Evolutionary conservation across 2,113 vertebrate species (phyloP), one percentile per base, ranked within the genome.

Genomic region (Gopherus flavomarginatus): DNA sequence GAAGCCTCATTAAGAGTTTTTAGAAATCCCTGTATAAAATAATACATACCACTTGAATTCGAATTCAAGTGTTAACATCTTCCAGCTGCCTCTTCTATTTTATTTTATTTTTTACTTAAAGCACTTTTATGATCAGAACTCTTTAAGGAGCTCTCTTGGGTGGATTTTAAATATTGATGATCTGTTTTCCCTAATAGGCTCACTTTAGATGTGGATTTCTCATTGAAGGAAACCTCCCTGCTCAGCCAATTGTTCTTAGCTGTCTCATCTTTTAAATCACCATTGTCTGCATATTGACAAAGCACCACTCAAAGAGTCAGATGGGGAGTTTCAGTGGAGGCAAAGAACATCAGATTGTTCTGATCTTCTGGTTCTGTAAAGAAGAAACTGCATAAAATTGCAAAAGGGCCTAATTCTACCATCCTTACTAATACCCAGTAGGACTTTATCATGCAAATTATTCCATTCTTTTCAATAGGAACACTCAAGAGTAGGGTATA

Each of bases 21-120:
- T 65, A 90, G 94, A 96, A 98, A 97, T 87, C 85, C 81, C 92
- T 95, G 54, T 85, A 95, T 96, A 72, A 97, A 96, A 96, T 88
- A 88, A 97, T 95, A 89, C 92, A 81, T 12, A 83, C 89, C 59
- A 69, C 95, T 97, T 97, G 96, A 95, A 89, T 96, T 95, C 97
- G 92, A 96, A 94, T 91, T 9, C 24, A 95, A 91, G 85, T 85
- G 81, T 93, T 96, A 97, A 96, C 79, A 69, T 95, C 79, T 96
- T 97, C 96, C 97, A 98, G 95, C 95, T 97, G 96, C 86, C 22
- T 80, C 84, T 92, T 93, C 86, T 88, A 84, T 90, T 81, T 91
- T 27, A 59, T 59, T 79, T 88, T 26, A 42, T 92, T 69, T 59
- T 59, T 59, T 59, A 88, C 81, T n/a, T 90, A 90, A 93, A 78